Evolutionary conservation across 2,888 invertebrate genomes (phyloP), one percentile per base, ranked within the genome.

Genomic region (Chromoteleia sp.): DNA sequence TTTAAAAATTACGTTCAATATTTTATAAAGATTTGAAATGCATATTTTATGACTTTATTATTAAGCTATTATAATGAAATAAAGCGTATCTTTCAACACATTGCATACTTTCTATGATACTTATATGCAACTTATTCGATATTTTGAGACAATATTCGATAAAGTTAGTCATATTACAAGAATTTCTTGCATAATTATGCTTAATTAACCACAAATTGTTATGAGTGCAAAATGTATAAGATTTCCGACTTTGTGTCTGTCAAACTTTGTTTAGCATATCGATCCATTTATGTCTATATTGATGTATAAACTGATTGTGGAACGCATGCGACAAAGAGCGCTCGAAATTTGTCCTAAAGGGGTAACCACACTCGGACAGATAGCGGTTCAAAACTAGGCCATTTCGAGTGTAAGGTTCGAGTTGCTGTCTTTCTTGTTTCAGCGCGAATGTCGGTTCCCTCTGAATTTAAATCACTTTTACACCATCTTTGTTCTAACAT

Each of bases 261-360:
- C 25, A 4, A 25, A 25, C 25, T 48, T 12, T 48, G 25, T 25
- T 48, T 25, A n/a, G 25, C 21, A 25, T 48, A 58, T 21, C 58
- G 41, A 58, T 58, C 36, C 12, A 6, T 6, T 21, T 41, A 21
- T 39, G 39, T 25, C 58, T 21, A 41, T 29, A 61, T 43, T 12
- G 43, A 25, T 14, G n/a, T 33, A 17, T 15, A 29, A 43, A 45
- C 29, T 50, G 25, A 39, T 50, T 36, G 14, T 50, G 15, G 14
- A 1, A 14, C 17, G 39, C 33, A 17, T 50, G 50, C 10, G 33
- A 50, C 65, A 50, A 45, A 65, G 36, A 36, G 25, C 65, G 4
- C 0, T 50, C 7, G 36, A 48, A 65, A 50, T 65, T 65, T 50
- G 17, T 50, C 36, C 21, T 36, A 14, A 65, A 50, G 43, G 5